Evolutionary conservation across 2,113 vertebrate species (phyloP), one percentile per base, ranked within the genome.

Genomic region (Theristicus caerulescens): DNA sequence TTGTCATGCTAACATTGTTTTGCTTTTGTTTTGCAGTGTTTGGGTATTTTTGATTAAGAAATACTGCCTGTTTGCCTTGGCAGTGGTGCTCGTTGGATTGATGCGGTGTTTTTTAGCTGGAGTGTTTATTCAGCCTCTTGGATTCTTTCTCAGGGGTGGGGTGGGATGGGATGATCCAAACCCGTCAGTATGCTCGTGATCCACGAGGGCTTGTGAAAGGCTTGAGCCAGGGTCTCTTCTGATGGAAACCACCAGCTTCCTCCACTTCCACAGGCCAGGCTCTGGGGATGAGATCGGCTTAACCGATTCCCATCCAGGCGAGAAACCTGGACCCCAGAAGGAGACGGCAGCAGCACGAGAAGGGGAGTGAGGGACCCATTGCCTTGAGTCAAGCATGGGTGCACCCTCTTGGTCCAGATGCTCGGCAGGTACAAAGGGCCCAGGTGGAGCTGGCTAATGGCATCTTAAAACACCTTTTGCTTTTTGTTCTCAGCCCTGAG

Each of bases 51-150:
- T 94, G 54, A 94, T 94, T 72, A 93, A 95, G 96, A 97, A 95
- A 96, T 54, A 66, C 71, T 52, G 84, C 81, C 70, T 95, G 84
- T 96, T 95, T 95, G 84, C 95, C 87, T 96, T 97, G 96, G 97
- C 95, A 88, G 62, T 51, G 70, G 21, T 65, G 74, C 38, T 96
- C 40, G 1, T 80, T 85, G 91, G 91, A 69, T 24, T 87, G 86
- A 77, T 94, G 86, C 5, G 16, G 86, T 3, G 0, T 49, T 94
- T 95, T 91, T 89, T 42, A 82, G 81, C 83, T 76, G 15, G 59
- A 92, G 77, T 95, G 86, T 96, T 96, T 96, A 73, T 93, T 94
- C 74, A 82, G 66, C 36, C 46, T 89, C 81, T 85, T 88, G 93
- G 89, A 95, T 96, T 91, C 86, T 90, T 94, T 95, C 89, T 94